These are phyloP conservation scores for Agelastica alni DNA, from an alignment of 2,888 invertebrate species.

Conservation along the genomic window DNA sequence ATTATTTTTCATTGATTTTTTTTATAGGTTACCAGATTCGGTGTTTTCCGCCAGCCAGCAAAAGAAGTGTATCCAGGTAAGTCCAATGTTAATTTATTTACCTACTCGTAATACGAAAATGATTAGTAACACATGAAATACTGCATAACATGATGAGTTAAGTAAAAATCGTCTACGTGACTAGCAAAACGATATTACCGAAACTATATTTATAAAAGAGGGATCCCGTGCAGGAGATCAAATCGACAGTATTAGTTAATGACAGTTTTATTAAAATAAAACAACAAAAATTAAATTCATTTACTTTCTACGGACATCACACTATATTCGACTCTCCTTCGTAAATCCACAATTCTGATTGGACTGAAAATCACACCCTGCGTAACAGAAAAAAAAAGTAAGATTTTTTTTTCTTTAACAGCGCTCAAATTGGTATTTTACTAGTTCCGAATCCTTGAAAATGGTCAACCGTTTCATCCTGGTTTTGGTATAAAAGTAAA, in stretches of 20 bases:
- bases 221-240: too few species aligned
- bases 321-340: constrained; percentile 17
- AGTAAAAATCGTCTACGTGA: background rate
- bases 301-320: constrained; percentile 22
- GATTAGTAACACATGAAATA: background rate
- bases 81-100: background rate
- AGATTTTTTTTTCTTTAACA: too few species aligned
- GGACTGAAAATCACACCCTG: constrained; percentile 16
- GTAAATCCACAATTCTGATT: constrained; percentile 17
- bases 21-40: too few species aligned
- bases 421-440: too few species aligned
- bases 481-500: constrained; percentile 6
- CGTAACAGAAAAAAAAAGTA: constrained; percentile 14
- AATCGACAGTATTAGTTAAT: too few species aligned
- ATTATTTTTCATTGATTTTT: too few species aligned
- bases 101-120: background rate
- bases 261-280: too few species aligned
- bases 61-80: constrained; percentile 23
- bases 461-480: constrained; percentile 21
- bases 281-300: too few species aligned
- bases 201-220: too few species aligned
- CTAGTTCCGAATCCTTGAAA: too few species aligned
- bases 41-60: too few species aligned
- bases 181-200: too few species aligned
- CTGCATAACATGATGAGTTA: background rate